Evolutionary conservation across 2,888 invertebrate genomes (phyloP), one percentile per base, ranked within the genome.

Genomic region (Loripinus fragilis): DNA sequence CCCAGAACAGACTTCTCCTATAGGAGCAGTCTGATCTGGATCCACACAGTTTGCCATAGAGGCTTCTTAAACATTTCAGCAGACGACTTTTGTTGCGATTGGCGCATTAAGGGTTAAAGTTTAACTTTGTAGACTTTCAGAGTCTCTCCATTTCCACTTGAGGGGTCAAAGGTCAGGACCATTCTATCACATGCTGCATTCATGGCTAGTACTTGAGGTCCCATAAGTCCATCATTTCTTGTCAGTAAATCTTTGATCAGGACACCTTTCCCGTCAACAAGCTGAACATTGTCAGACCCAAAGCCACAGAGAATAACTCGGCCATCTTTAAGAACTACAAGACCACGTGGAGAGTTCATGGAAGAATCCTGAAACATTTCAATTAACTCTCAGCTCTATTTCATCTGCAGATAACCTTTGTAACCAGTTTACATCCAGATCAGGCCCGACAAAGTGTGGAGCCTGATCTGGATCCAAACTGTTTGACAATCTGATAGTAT

Each of bases 221-320:
- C 85, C 67, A 85, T 80, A 20, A 86, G 73, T 33, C 85, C 85
- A 68, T 85, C 79, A 38, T 66, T 77, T 33, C 87, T 72, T 2
- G 64, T 73, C 0, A 87, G 52, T 5, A 85, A 64, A n/a, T 85
- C 85, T 23, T 68, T 74, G 2, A 83, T 52, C 25, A 81, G 78
- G 12, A 60, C 68, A 0, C 87, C 87, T 23, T 82, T 76, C 10
- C 70, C 64, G 45, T 79, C 74, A 20, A 87, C 55, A 25, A 80
- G 64, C 55, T 87, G 87, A 12, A 87, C 69, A 65, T 85, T 85
- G 71, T 87, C 87, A 1, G 84, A 76, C 10, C 86, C 86, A 76
- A 86, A 87, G 0, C 87, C 87, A 65, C 85, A 85, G 1, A 86
- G 71, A 23, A 83, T 55, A 2, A 83, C 60, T 0, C 78, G 75